Percentiles rank a stretch among this genome's conserved stretches.
Conservation (phyloP, 2,888 invertebrate species). For the Phyllotreta cruciferae region DNA sequence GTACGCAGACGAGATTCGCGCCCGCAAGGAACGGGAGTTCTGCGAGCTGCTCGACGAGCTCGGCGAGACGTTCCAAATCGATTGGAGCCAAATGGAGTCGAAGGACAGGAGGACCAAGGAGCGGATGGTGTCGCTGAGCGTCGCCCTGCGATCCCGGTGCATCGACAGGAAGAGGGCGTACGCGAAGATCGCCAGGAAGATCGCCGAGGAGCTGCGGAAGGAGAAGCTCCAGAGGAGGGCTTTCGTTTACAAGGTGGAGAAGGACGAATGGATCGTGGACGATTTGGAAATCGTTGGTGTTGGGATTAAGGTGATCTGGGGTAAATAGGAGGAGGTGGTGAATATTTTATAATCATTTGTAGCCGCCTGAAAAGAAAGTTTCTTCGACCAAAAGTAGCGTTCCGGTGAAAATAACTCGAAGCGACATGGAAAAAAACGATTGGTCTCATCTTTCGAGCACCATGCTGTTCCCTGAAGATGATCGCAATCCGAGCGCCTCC, state of each 20-base stretch:
- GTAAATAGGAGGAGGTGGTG: no score
- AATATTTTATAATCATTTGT: neutral
- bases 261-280: constrained; percentile 35
- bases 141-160: constrained; percentile 7
- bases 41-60: constrained; percentile 10
- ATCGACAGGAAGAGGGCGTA: constrained; percentile 6
- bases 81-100: constrained; percentile 12
- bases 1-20: constrained; percentile 19
- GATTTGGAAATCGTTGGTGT: constrained; percentile 37
- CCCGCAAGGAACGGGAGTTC: constrained; percentile 21
- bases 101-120: constrained; percentile 14
- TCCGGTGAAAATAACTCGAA: no score
- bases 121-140: constrained; percentile 2
- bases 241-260: constrained; percentile 29
- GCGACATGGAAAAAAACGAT: no score
- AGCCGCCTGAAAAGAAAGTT: no score
- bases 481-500: no score
- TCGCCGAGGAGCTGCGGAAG: constrained; percentile 18
- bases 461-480: no score
- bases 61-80: constrained; percentile 12
- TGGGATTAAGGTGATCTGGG: constrained; percentile 6
- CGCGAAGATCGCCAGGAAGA: constrained; percentile 7
- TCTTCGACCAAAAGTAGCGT: no score
- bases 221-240: constrained; percentile 7
- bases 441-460: no score